A percentile compares a stretch with the other conserved stretches of the same genome.
phyloP scores from a whole-genome alignment of 2,113 vertebrate species.

The Nothoprocta perdicaria region DNA sequence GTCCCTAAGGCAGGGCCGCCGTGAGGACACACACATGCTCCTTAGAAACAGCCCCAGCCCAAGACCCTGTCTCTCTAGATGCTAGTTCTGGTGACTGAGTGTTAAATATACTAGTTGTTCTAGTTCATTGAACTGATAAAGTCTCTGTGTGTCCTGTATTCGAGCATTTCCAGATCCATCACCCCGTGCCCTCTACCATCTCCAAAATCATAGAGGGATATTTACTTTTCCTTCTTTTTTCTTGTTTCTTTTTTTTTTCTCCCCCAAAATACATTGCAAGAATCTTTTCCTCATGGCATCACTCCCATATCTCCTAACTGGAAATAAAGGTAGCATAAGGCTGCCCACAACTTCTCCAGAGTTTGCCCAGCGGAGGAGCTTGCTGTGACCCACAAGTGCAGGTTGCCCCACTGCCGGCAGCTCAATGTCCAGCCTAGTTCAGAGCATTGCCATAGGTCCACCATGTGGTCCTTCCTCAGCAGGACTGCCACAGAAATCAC shows the following conservation, averaged over 20 bases:
- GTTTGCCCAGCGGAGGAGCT: not conserved
- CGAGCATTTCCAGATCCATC: not conserved
- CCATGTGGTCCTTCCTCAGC: not conserved
- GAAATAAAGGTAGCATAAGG: not conserved
- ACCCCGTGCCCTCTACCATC: accelerated
- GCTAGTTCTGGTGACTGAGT: not conserved
- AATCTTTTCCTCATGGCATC: not conserved
- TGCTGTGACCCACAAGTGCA: not conserved
- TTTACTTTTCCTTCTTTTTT: not conserved
- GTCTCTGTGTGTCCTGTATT: not conserved
- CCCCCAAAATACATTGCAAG: not conserved
- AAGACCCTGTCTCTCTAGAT: not conserved
- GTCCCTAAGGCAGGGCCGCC: not conserved
- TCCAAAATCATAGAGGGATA: not conserved
- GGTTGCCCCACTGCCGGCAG: not conserved
- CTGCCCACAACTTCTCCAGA: not conserved
- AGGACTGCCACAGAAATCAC: accelerated
- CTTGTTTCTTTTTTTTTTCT: too few relatives aligned
- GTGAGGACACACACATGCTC: not conserved
- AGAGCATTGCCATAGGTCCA: not conserved
- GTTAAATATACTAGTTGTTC: not conserved
- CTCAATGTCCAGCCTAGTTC: not conserved
- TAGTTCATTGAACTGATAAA: not conserved
- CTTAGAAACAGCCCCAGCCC: not conserved
- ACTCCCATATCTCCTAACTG: accelerated